These are phyloP conservation scores for Scarus forsteni DNA, from an alignment of 2,797 vertebrate genomes.

Conservation along the genomic window DNA sequence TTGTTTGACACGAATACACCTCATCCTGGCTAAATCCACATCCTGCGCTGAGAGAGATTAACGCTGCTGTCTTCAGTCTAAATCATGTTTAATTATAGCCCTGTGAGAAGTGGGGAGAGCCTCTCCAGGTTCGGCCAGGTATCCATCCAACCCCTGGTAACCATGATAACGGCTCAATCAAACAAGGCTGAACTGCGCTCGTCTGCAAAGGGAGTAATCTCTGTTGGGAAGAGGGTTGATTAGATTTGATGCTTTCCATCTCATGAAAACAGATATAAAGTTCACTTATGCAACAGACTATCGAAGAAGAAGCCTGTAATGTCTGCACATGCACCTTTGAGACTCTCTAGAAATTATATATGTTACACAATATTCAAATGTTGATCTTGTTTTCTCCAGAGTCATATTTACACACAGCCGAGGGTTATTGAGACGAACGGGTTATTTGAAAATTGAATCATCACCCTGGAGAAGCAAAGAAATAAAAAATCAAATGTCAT, in stretches of 20 bases:
- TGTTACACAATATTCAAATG: slow-evolving; percentile 12
- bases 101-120: slow-evolving; percentile 55
- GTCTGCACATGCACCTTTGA: neutral
- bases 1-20: neutral
- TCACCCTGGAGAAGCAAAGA: neutral
- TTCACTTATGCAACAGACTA: neutral
- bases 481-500: slow-evolving; percentile 37
- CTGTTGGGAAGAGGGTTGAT: slow-evolving; percentile 11
- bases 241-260: neutral
- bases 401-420: slow-evolving; percentile 15
- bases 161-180: slow-evolving; percentile 84
- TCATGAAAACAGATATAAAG: slow-evolving; percentile 4
- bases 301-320: neutral
- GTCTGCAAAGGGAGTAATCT: slow-evolving; percentile 41
- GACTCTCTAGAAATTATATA: neutral
- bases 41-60: slow-evolving; percentile 43
- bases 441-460: slow-evolving; percentile 24
- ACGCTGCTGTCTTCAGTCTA: slow-evolving; percentile 37
- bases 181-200: slow-evolving; percentile 57
- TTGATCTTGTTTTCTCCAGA: slow-evolving; percentile 6
- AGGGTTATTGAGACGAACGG: neutral
- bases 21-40: slow-evolving; percentile 25
- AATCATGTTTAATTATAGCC: slow-evolving; percentile 83
- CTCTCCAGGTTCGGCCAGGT: slow-evolving; percentile 52
- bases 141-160: slow-evolving; percentile 76